These are phyloP conservation scores for Magallana gigas DNA, from an alignment of 1,140 invertebrate species.

Conservation along the genomic window DNA sequence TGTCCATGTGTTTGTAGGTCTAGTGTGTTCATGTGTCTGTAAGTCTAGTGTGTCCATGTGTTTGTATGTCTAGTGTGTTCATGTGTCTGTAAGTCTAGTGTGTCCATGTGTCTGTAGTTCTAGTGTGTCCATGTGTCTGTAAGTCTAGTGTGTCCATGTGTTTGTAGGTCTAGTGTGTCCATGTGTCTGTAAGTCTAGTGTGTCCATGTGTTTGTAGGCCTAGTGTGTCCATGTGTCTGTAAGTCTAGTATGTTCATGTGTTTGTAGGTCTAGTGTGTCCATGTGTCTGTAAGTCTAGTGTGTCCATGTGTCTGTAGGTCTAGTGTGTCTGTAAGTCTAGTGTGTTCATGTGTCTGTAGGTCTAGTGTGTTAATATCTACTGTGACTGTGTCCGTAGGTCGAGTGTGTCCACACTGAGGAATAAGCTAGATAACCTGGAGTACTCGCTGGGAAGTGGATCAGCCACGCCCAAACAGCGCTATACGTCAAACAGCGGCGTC, in stretches of 20 bases:
- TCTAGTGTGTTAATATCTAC: too few relatives aligned
- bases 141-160: too few relatives aligned
- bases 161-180: too few relatives aligned
- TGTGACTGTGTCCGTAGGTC: constrained; percentile 10
- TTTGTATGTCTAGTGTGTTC: too few relatives aligned
- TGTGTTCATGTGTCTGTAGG: too few relatives aligned
- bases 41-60: too few relatives aligned
- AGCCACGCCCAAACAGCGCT: neutral
- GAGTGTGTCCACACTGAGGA: neutral
- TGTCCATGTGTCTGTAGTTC: neutral
- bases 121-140: too few relatives aligned
- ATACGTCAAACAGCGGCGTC: constrained; percentile 1
- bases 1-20: constrained; percentile 4
- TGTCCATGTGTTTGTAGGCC: neutral
- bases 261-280: neutral
- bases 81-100: neutral
- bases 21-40: neutral
- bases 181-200: too few relatives aligned
- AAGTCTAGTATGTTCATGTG: too few relatives aligned
- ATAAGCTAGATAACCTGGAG: constrained; percentile 27
- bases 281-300: too few relatives aligned
- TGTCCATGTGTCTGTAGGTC: too few relatives aligned
- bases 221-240: neutral
- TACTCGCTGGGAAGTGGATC: constrained; percentile 12
- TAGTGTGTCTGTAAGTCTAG: too few relatives aligned